phyloP scores from a whole-genome alignment of 1,140 invertebrate genomes.

The Halictus rubicundus region DNA sequence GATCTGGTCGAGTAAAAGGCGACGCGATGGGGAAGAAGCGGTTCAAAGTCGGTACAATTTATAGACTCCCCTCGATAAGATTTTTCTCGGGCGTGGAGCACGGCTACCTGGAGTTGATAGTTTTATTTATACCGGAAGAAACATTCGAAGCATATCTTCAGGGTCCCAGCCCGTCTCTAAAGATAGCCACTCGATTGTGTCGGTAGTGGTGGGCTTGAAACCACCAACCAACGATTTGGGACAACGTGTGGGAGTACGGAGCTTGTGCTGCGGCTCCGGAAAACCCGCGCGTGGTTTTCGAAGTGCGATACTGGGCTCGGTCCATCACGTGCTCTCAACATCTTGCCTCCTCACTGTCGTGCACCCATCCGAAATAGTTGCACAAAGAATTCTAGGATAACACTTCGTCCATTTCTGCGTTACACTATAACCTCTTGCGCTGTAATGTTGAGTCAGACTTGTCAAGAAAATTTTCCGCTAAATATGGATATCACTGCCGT shows the following conservation, averaged over 20 bases:
- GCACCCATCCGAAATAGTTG: too few species aligned
- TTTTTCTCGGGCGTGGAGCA: not conserved
- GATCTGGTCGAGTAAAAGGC: not conserved
- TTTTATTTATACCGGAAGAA: slow-evolving; percentile 52
- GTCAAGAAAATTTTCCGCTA: too few species aligned
- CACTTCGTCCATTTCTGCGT: too few species aligned
- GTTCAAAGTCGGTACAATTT: not conserved
- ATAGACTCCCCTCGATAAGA: not conserved
- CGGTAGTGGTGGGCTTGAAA: slow-evolving; percentile 24
- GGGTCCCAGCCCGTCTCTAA: slow-evolving; percentile 41
- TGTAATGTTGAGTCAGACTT: too few species aligned
- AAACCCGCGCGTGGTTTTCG: not conserved
- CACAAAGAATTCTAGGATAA: too few species aligned
- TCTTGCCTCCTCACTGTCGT: too few species aligned
- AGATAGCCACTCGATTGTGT: slow-evolving; percentile 41
- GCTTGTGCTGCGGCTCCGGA: slow-evolving; percentile 1
- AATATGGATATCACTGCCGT: too few species aligned
- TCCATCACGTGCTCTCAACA: slow-evolving; percentile 25
- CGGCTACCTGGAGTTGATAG: slow-evolving; percentile 4
- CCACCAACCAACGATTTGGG: slow-evolving; percentile 38
- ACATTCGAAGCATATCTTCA: slow-evolving; percentile 37
- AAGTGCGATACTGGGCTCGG: not conserved
- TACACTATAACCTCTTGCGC: too few species aligned
- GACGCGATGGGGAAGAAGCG: not conserved
- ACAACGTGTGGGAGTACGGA: slow-evolving; percentile 31